Evolutionary conservation across 2,797 vertebrate genomes (phyloP).

Genomic region (Argya squamiceps): DNA sequence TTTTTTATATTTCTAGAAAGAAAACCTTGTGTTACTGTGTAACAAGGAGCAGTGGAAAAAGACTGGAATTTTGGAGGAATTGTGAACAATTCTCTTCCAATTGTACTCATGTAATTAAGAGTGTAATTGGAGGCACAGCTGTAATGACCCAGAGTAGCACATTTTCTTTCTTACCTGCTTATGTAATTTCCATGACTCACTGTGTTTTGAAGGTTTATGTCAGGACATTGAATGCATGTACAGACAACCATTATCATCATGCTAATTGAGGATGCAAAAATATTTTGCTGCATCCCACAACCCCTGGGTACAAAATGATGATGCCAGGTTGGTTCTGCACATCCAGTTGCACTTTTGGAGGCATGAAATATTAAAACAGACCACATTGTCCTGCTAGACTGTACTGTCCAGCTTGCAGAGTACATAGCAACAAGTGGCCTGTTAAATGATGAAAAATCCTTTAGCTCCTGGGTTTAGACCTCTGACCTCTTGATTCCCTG

Average conservation of each 20-base stretch:
- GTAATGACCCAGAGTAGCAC: background rate
- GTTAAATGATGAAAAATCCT: constrained; percentile 79
- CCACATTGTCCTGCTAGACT: background rate
- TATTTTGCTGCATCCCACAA: background rate
- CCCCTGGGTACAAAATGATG: background rate
- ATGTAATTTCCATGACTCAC: no score
- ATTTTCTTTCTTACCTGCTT: background rate
- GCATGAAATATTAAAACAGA: background rate
- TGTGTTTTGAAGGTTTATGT: background rate
- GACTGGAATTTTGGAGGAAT: background rate
- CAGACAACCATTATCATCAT: background rate
- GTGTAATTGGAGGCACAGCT: background rate
- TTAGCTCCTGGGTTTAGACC: constrained; percentile 80
- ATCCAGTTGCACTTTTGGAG: background rate
- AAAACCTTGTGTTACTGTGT: background rate
- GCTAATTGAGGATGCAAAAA: background rate
- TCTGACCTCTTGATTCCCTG: constrained; percentile 84
- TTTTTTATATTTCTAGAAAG: background rate
- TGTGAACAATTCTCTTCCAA: background rate
- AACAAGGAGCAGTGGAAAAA: background rate
- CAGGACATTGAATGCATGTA: background rate
- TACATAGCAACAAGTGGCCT: constrained; percentile 73
- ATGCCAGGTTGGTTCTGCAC: background rate
- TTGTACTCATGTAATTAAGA: background rate
- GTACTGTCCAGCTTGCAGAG: constrained; percentile 17